phyloP scores from a whole-genome alignment of 1,140 invertebrate species.

The Drosophila santomea region DNA sequence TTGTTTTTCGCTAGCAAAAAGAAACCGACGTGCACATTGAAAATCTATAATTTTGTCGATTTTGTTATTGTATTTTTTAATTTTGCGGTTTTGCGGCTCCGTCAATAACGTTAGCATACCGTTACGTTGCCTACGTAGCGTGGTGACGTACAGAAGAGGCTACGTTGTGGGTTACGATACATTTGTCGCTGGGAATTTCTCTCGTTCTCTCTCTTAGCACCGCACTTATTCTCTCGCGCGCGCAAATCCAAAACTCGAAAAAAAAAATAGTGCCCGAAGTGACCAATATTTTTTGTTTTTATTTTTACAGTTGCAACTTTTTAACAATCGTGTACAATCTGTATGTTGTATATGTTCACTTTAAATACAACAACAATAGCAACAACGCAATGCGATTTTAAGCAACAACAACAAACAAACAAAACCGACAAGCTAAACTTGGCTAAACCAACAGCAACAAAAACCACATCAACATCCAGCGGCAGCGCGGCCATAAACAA shows the following conservation, averaged over 20 bases:
- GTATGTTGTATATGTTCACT: constrained; percentile 62
- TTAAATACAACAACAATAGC: constrained; percentile 31
- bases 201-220: background rate
- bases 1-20: background rate
- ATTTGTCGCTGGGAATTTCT: constrained; percentile 21
- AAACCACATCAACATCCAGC: background rate
- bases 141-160: constrained; percentile 9
- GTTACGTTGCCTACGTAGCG: constrained; percentile 6
- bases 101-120: constrained; percentile 23
- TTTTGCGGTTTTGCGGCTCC: constrained; percentile 41
- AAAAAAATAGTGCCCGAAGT: constrained; percentile 27
- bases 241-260: constrained; percentile 3
- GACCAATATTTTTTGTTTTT: constrained; percentile 38
- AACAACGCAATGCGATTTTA: constrained; percentile 24
- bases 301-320: constrained; percentile 53
- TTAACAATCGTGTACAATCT: constrained; percentile 65
- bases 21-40: background rate
- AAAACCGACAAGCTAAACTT: constrained; percentile 18
- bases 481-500: constrained; percentile 6
- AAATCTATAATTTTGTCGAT: constrained; percentile 26
- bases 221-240: constrained; percentile 18
- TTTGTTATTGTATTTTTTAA: constrained; percentile 29
- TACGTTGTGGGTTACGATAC: constrained; percentile 34
- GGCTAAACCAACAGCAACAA: constrained; percentile 16
- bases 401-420: constrained; percentile 13